phyloP scores from a whole-genome alignment of 2,888 invertebrate species.

The Parasteatoda lunata region DNA sequence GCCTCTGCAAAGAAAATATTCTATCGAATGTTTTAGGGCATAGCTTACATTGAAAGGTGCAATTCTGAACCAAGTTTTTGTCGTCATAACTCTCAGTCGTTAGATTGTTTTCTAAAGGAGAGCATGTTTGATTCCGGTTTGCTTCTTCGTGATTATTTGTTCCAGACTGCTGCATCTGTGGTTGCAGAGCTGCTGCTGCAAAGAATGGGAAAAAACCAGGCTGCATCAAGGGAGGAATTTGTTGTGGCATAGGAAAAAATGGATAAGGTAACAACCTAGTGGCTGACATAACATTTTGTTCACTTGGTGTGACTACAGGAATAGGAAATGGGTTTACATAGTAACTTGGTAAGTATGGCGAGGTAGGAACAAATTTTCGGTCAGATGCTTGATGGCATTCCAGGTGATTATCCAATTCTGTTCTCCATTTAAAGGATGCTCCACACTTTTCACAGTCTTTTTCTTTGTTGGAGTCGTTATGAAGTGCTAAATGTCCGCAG shows the following conservation, averaged over 20 bases:
- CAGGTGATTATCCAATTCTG: slow-evolving; percentile 69
- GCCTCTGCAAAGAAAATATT: slow-evolving; percentile 74
- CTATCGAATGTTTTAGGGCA: slow-evolving; percentile 74
- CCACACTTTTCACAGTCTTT: slow-evolving; percentile 71
- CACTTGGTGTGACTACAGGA: slow-evolving; percentile 59
- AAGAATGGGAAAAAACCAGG: slow-evolving; percentile 65
- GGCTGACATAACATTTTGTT: slow-evolving; percentile 50
- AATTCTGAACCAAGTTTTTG: slow-evolving; percentile 37
- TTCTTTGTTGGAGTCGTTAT: slow-evolving; percentile 63
- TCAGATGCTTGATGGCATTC: slow-evolving; percentile 69
- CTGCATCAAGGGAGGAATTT: slow-evolving; percentile 60
- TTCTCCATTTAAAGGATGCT: slow-evolving; percentile 70
- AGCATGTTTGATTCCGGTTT: slow-evolving; percentile 12
- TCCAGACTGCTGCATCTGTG: slow-evolving; percentile 24
- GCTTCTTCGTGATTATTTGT: slow-evolving; percentile 26
- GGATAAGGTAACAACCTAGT: slow-evolving; percentile 59
- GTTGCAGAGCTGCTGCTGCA: slow-evolving; percentile 44
- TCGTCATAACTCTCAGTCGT: slow-evolving; percentile 66
- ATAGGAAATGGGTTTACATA: slow-evolving; percentile 65
- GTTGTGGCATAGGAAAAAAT: slow-evolving; percentile 66
- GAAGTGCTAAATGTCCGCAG: slow-evolving; percentile 67
- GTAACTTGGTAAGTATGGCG: slow-evolving; percentile 59
- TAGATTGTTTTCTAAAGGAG: slow-evolving; percentile 55
- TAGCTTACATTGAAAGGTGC: slow-evolving; percentile 71
- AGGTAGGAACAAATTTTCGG: slow-evolving; percentile 55